phyloP scores from a whole-genome alignment of 2,888 invertebrate species.

The Brachycybe producta region DNA sequence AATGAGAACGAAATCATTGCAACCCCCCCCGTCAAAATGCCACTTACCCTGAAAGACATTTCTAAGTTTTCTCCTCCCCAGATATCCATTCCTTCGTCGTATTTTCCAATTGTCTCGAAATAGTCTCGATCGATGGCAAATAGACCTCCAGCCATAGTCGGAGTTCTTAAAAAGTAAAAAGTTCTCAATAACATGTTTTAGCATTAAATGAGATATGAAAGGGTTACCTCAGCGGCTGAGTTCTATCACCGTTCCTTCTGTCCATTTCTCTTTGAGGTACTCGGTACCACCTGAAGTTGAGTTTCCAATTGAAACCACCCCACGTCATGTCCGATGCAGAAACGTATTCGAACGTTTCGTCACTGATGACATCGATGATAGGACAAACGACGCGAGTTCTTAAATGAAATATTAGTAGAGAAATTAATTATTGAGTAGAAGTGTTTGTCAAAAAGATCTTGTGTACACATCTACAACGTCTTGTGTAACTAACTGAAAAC shows the following conservation, averaged over 20 bases:
- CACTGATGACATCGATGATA: constrained; percentile 96
- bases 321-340: constrained; percentile 98
- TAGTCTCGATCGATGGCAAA: constrained; percentile 65
- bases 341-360: constrained; percentile 97
- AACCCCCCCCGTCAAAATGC: too few relatives aligned
- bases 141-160: constrained; percentile 96
- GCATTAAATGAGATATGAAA: constrained; percentile 5
- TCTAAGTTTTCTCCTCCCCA: constrained; percentile 97
- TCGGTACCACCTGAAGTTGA: constrained; percentile 98
- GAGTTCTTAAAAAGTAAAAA: constrained; percentile 46
- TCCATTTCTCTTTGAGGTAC: constrained; percentile 96
- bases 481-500: too few relatives aligned
- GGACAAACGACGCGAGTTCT: constrained; percentile 90
- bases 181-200: too few relatives aligned
- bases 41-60: constrained; percentile 84
- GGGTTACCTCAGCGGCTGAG: constrained; percentile 59
- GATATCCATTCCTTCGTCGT: constrained; percentile 99
- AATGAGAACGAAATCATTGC: too few relatives aligned
- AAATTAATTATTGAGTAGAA: background rate
- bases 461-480: too few relatives aligned
- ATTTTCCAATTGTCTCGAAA: constrained; percentile 94
- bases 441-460: too few relatives aligned
- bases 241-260: constrained; percentile 80
- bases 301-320: constrained; percentile 99
- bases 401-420: constrained; percentile 21